Evolutionary conservation across 2,113 vertebrate genomes (phyloP).

Genomic region (Hipposideros armiger): DNA sequence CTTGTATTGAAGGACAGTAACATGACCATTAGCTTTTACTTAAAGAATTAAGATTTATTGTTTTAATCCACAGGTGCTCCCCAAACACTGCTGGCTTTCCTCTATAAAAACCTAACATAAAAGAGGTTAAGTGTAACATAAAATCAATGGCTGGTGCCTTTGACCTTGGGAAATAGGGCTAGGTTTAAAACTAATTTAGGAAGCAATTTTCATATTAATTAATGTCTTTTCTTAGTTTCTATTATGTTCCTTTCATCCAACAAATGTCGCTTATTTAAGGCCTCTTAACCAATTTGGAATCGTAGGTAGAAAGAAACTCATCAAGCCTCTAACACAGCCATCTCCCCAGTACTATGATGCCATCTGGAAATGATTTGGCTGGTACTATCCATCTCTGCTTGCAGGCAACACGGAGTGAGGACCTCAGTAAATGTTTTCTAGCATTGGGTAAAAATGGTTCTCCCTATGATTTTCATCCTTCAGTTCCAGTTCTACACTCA

Average conservation of each 20-base stretch:
- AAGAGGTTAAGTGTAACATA: constrained; percentile 1
- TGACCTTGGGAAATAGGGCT: constrained; percentile 16
- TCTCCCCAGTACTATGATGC: neutral
- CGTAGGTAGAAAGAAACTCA: constrained; percentile 41
- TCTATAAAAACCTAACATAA: constrained; percentile 43
- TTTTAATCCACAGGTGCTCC: constrained; percentile 23
- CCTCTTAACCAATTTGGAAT: constrained; percentile 47
- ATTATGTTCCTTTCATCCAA: neutral
- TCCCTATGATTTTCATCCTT: neutral
- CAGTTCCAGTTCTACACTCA: neutral
- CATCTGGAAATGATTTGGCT: neutral
- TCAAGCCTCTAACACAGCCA: neutral
- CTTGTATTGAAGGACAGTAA: constrained; percentile 28
- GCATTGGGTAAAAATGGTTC: neutral
- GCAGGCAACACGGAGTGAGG: neutral
- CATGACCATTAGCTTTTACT: constrained; percentile 46
- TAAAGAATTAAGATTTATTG: constrained; percentile 49
- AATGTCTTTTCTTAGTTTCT: constrained; percentile 3
- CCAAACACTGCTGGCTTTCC: neutral
- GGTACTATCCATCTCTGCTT: neutral
- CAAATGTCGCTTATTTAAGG: constrained; percentile 16
- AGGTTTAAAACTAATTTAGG: constrained; percentile 53
- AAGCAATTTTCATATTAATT: constrained; percentile 25
- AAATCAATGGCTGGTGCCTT: constrained; percentile 15
- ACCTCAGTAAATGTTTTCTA: neutral